A percentile compares a stretch with the other conserved stretches of the same genome.
phyloP scores from a whole-genome alignment of 1,140 invertebrate species.

The Drosophila pachea region DNA sequence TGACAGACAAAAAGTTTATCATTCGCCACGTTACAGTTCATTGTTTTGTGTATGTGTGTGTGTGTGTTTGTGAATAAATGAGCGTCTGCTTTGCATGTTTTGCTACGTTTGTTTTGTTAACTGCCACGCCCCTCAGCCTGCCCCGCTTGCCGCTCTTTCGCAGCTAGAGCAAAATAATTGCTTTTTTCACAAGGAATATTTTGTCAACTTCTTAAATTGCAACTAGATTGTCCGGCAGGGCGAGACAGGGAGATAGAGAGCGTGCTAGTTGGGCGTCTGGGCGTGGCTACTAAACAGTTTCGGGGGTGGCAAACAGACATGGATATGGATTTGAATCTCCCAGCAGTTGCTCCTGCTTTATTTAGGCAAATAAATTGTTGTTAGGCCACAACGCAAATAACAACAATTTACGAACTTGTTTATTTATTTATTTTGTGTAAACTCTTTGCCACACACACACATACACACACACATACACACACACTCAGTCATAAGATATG shows the following conservation, averaged over 20 bases:
- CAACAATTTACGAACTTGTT: slow-evolving; percentile 46
- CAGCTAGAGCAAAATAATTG: slow-evolving; percentile 59
- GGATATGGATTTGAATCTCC: slow-evolving; percentile 24
- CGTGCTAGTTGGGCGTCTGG: not conserved
- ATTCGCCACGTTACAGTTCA: slow-evolving; percentile 70
- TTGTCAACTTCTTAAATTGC: slow-evolving; percentile 67
- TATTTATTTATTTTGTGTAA: slow-evolving; percentile 65
- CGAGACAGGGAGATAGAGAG: slow-evolving; percentile 16
- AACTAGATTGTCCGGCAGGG: slow-evolving; percentile 20
- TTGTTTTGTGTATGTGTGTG: slow-evolving; percentile 48
- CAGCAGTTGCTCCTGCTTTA: slow-evolving; percentile 37
- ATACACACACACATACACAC: not conserved
- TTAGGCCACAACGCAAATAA: slow-evolving; percentile 1
- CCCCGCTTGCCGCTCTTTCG: not conserved
- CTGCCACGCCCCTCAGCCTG: not conserved
- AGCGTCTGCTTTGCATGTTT: slow-evolving; percentile 62
- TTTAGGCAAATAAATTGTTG: slow-evolving; percentile 50
- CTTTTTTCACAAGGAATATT: slow-evolving; percentile 54
- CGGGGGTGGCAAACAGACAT: not conserved
- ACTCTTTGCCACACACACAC: not conserved
- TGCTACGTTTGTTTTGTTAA: slow-evolving; percentile 33
- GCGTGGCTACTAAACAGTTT: slow-evolving; percentile 1
- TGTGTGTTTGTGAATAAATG: slow-evolving; percentile 27
- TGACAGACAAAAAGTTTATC: slow-evolving; percentile 73
- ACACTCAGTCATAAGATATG: not conserved